Evolutionary conservation across 2,888 invertebrate genomes (phyloP).

Genomic region (Scaptomyza flava): DNA sequence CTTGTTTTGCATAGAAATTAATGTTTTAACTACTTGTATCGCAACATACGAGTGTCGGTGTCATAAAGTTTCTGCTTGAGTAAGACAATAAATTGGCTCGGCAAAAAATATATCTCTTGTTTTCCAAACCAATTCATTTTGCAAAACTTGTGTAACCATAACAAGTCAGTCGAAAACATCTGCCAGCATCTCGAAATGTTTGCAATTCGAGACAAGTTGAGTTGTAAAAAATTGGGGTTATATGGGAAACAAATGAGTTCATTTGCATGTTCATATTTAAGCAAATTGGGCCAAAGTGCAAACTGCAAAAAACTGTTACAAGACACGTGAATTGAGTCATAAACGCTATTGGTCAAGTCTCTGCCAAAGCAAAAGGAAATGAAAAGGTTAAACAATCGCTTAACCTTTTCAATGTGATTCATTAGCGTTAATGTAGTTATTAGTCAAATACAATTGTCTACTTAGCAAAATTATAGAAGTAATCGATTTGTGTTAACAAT

Average conservation of each 20-base stretch:
- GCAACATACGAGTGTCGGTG: slow-evolving; percentile 47
- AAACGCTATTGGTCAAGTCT: neutral
- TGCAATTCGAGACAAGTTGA: slow-evolving; percentile 32
- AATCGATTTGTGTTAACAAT: neutral
- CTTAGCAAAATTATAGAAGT: neutral
- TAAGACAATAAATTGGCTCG: slow-evolving; percentile 60
- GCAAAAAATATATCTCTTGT: slow-evolving; percentile 23
- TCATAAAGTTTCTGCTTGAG: slow-evolving; percentile 75
- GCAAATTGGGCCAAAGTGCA: slow-evolving; percentile 55
- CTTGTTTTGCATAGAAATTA: slow-evolving; percentile 60
- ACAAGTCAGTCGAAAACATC: slow-evolving; percentile 40
- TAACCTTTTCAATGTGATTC: neutral
- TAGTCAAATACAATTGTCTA: neutral
- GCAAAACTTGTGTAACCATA: slow-evolving; percentile 64
- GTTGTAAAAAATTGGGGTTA: slow-evolving; percentile 61
- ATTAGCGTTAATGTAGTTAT: neutral
- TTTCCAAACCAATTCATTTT: slow-evolving; percentile 62
- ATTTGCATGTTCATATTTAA: slow-evolving; percentile 40
- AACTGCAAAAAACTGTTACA: slow-evolving; percentile 17
- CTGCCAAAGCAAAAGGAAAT: neutral
- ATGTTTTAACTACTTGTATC: slow-evolving; percentile 48
- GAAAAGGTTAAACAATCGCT: neutral
- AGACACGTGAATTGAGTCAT: slow-evolving; percentile 6
- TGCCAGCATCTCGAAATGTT: slow-evolving; percentile 53
- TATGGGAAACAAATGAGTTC: slow-evolving; percentile 65